These are phyloP conservation scores for Xanthorhoe designata DNA, from an alignment of 2,888 invertebrate species.

Conservation along the genomic window DNA sequence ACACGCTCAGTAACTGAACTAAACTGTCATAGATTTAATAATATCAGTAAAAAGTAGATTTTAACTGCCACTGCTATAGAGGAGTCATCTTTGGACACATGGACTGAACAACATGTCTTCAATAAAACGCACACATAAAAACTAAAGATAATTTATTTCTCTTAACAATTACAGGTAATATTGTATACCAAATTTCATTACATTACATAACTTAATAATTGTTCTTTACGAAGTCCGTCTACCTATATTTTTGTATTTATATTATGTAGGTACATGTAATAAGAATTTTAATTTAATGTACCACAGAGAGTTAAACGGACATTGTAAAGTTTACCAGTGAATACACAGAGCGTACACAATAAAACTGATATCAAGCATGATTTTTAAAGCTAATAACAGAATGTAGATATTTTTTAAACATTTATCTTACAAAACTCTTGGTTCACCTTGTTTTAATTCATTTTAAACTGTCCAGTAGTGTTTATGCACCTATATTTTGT, in stretches of 20 bases:
- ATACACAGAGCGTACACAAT: neutral
- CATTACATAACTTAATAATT: conserved; percentile 19
- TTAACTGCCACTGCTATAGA: no score
- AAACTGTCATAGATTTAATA: no score
- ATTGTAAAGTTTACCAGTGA: neutral
- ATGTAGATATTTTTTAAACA: neutral
- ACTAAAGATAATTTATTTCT: conserved; percentile 46
- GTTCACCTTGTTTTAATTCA: neutral
- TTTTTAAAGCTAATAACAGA: neutral
- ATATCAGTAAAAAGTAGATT: no score
- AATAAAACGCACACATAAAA: conserved; percentile 30
- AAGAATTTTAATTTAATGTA: neutral
- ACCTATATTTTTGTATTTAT: neutral
- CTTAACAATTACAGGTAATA: conserved; percentile 42
- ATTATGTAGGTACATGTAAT: neutral
- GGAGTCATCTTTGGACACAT: no score
- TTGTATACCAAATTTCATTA: conserved; percentile 44
- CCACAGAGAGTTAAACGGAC: neutral
- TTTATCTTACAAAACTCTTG: neutral
- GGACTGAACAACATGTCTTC: no score
- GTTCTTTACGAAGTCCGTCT: neutral
- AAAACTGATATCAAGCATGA: neutral
- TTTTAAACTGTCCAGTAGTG: neutral
- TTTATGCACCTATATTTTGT: conserved; percentile 8
- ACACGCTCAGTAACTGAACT: no score